Percentiles rank a stretch among this genome's conserved stretches.
These are phyloP conservation scores for Barnardius zonarius DNA, from an alignment of 2,113 vertebrate genomes.

Conservation along the genomic window DNA sequence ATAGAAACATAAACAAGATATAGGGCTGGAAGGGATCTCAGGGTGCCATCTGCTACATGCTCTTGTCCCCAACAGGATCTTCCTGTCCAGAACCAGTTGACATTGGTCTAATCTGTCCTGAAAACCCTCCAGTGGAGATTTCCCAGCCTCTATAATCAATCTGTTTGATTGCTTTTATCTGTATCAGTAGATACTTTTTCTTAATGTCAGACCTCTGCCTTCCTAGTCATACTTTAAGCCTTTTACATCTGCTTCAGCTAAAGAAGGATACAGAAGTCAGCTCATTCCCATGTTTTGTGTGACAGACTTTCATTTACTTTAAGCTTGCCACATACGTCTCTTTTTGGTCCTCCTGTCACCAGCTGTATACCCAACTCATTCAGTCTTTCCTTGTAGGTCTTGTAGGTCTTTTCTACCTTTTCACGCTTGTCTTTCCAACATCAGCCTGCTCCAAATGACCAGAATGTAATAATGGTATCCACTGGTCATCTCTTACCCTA, in stretches of 20 bases:
- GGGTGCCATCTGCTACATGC: not conserved
- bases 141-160: not conserved
- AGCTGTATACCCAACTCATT: not conserved
- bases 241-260: not conserved
- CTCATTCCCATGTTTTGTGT: fast-evolving
- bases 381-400: not conserved
- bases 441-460: not conserved
- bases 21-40: not conserved
- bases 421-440: not conserved
- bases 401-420: not conserved
- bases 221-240: not conserved
- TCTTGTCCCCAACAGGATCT: not conserved
- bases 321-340: not conserved
- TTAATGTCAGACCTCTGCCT: not conserved
- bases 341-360: fast-evolving
- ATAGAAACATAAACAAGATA: constrained; percentile 16
- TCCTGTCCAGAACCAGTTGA: not conserved
- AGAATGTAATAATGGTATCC: not conserved
- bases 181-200: not conserved
- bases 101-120: not conserved
- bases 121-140: not conserved
- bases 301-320: not conserved
- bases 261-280: not conserved
- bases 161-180: not conserved
- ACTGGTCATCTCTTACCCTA: not conserved